Conservation (phyloP, 2,113 vertebrate genomes). For the Origma solitaria region DNA sequence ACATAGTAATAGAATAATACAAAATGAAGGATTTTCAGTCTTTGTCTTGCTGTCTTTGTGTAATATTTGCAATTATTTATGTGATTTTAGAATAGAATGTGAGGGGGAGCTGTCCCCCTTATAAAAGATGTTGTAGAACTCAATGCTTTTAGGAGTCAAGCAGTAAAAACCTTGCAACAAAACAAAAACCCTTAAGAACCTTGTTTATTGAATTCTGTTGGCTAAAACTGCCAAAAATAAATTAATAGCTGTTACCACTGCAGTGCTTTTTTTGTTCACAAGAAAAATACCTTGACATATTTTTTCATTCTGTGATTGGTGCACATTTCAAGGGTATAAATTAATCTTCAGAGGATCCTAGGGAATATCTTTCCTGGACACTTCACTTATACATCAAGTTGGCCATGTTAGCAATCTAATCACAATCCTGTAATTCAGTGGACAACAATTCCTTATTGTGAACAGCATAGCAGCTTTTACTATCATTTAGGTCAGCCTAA, state of each 20-base stretch:
- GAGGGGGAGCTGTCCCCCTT: not conserved
- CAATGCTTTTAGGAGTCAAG: not conserved
- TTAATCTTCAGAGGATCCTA: constrained; percentile 74
- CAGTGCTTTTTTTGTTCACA: constrained; percentile 64
- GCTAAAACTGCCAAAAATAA: constrained; percentile 69
- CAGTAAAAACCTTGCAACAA: constrained; percentile 15
- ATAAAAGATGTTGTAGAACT: not conserved
- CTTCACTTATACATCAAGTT: constrained; percentile 75
- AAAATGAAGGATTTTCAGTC: not conserved
- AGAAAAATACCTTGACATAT: constrained; percentile 76
- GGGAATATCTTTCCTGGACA: constrained; percentile 68
- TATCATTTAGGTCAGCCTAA: constrained; percentile 75
- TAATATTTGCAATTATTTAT: not conserved
- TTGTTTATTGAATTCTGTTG: constrained; percentile 66
- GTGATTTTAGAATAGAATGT: not conserved
- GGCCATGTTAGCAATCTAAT: constrained; percentile 77
- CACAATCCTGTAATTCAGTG: constrained; percentile 79
- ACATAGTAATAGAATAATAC: not conserved
- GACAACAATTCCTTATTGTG: constrained; percentile 79
- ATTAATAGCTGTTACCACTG: constrained; percentile 62
- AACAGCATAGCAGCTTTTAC: constrained; percentile 72
- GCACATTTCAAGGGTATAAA: constrained; percentile 74
- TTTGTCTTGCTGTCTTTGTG: not conserved
- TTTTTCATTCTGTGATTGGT: constrained; percentile 77
- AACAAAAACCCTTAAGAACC: constrained; percentile 39